Evolutionary conservation across 2,888 invertebrate genomes (phyloP), one percentile per base, ranked within the genome.

Genomic region (Coleophora flavipennella): DNA sequence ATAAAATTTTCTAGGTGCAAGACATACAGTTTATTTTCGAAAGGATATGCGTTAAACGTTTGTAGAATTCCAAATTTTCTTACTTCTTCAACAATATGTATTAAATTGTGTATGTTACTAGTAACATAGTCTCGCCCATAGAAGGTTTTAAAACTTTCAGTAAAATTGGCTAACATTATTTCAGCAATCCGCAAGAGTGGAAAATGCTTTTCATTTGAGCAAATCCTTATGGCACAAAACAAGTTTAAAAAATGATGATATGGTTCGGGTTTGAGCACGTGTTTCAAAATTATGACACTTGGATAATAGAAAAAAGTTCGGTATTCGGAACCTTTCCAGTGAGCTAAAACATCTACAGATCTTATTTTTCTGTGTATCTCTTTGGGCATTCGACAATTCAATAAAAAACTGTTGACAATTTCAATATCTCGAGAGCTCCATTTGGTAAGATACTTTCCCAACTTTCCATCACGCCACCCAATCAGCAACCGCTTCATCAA

Each of bases 381-480:
- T 13, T 34, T 34, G n/a, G 42, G 41, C 25, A 31, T 34, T 12
- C 33, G 34, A 27, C 36, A 34, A 11, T 11, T 36, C 13, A 27
- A 28, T 27, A 43, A 35, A 38, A 51, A 51, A 10, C 1, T 14
- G 1, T 27, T 36, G 4, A 49, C 47, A 2, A 7, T 47, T 6
- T 41, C 10, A 8, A 44, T 49, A 33, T 46, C 44, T 2, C 7
- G 14, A 12, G 42, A 31, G 9, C 44, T 12, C 51, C 49, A 51
- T 33, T 54, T 52, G 0, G 50, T 48, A 9, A 39, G 2, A 14
- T 42, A 35, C 6, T 33, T 45, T 8, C 41, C 43, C 36, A 52
- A 52, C 27, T 51, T 50, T 0, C 48, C 54, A 39, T 52, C 49
- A 3, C 49, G 26, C 51, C 52, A 54, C 2, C 52, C 50, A 0